These are phyloP conservation scores for Callyntrura guangdongensis DNA, from an alignment of 2,888 invertebrate genomes.

Conservation along the genomic window DNA sequence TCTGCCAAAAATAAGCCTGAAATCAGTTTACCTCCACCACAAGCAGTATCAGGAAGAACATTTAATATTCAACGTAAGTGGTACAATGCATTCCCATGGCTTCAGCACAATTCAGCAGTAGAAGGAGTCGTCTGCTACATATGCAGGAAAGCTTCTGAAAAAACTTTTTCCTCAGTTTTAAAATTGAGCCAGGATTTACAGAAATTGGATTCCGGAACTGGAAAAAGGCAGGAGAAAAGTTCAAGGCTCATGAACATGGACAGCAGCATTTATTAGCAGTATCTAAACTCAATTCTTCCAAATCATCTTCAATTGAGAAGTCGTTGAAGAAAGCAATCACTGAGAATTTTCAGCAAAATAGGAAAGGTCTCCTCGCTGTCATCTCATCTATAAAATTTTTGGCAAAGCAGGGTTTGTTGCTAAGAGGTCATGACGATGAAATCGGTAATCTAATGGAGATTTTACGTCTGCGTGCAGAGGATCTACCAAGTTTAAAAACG, in stretches of 20 bases:
- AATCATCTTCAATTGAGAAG: not conserved
- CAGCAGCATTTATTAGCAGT: conserved; percentile 46
- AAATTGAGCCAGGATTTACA: conserved; percentile 33
- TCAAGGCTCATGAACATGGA: conserved; percentile 38
- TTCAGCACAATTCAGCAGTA: not conserved
- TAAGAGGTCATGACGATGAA: conserved; percentile 44
- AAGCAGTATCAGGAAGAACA: not conserved
- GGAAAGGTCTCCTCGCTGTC: conserved; percentile 29
- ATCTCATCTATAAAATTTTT: conserved; percentile 42
- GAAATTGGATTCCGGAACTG: conserved; percentile 57
- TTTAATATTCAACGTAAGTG: conserved; percentile 7
- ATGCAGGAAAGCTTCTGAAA: not conserved
- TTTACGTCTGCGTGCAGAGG: conserved; percentile 26
- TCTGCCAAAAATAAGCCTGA: too few relatives aligned
- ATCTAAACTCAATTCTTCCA: not conserved
- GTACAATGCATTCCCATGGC: conserved; percentile 43
- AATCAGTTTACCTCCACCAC: conserved; percentile 26
- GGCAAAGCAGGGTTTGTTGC: conserved; percentile 54
- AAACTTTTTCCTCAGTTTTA: not conserved
- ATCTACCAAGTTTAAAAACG: conserved; percentile 41
- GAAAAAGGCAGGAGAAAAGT: conserved; percentile 58
- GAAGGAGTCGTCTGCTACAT: conserved; percentile 7
- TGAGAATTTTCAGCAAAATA: not conserved
- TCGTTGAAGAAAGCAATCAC: not conserved
- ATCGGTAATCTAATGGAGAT: conserved; percentile 61